phyloP scores from a whole-genome alignment of 2,797 vertebrate species.

The Lophura swinhoii region DNA sequence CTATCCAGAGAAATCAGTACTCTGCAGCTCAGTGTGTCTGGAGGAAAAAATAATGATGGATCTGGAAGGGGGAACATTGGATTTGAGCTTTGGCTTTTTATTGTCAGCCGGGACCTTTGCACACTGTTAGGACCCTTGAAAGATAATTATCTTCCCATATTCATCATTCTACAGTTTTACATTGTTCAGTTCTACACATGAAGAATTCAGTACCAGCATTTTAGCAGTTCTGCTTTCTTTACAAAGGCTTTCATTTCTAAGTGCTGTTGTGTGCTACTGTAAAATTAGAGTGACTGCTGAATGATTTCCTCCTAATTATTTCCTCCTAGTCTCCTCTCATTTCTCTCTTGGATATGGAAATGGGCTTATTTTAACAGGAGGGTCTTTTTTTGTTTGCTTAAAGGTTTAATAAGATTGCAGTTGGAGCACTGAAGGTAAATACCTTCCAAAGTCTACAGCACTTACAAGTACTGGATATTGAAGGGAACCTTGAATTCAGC shows the following conservation, averaged over 20 bases:
- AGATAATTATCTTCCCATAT: neutral
- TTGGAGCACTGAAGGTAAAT: slow-evolving; percentile 87
- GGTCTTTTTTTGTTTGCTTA: neutral
- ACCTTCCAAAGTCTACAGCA: slow-evolving; percentile 88
- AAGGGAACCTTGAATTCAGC: slow-evolving; percentile 83
- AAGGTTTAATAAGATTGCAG: slow-evolving; percentile 92
- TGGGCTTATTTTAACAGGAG: neutral
- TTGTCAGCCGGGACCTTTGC: neutral
- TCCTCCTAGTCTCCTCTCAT: neutral
- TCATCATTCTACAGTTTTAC: too few species aligned
- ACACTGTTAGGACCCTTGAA: neutral
- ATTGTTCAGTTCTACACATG: neutral
- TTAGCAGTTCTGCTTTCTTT: neutral
- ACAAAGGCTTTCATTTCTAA: neutral
- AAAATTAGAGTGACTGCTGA: neutral
- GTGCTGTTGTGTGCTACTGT: neutral
- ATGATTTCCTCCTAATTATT: neutral
- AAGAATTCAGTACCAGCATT: neutral
- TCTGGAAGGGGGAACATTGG: too few species aligned
- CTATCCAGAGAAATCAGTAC: neutral
- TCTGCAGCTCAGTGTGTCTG: neutral
- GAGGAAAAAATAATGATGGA: neutral
- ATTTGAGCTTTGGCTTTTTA: neutral
- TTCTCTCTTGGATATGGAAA: neutral
- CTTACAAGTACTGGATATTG: slow-evolving; percentile 91